Evolutionary conservation across 1,140 invertebrate species (phyloP).

Genomic region (Bilobella aurantiaca): DNA sequence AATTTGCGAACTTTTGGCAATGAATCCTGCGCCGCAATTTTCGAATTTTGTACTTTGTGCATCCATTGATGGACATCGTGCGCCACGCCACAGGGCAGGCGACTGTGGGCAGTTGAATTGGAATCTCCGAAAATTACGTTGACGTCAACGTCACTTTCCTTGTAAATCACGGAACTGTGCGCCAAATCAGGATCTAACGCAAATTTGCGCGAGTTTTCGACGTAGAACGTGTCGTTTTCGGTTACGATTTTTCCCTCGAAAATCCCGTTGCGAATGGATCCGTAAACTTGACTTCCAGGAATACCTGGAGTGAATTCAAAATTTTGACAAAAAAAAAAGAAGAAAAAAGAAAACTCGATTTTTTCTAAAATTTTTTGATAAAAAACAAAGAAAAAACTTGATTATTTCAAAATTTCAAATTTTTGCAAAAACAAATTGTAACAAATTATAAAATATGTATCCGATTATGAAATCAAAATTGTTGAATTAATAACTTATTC

Average conservation of each 20-base stretch:
- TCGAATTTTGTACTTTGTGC: conserved; percentile 76
- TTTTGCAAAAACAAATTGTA: too few relatives aligned
- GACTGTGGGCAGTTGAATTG: background rate
- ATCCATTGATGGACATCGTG: conserved; percentile 82
- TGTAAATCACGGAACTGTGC: conserved; percentile 93
- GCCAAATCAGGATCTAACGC: conserved; percentile 51
- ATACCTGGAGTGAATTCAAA: conserved; percentile 52
- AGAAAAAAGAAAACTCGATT: background rate
- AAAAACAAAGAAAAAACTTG: too few relatives aligned
- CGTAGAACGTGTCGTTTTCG: conserved; percentile 66
- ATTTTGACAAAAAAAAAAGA: too few relatives aligned
- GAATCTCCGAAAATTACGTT: background rate
- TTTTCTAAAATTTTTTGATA: conserved; percentile 5
- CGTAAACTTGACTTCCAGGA: conserved; percentile 71
- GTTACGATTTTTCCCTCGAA: conserved; percentile 91
- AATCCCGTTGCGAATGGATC: conserved; percentile 82
- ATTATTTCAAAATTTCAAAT: too few relatives aligned
- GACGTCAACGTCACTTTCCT: conserved; percentile 57
- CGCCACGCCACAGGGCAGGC: background rate
- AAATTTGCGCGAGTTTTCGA: conserved; percentile 82
- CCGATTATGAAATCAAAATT: too few relatives aligned
- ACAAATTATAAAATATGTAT: too few relatives aligned
- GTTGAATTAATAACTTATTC: too few relatives aligned
- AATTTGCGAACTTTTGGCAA: background rate
- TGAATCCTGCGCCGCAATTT: background rate